Evolutionary conservation across 1,140 invertebrate species (phyloP).

Genomic region (Camponotus floridanus): DNA sequence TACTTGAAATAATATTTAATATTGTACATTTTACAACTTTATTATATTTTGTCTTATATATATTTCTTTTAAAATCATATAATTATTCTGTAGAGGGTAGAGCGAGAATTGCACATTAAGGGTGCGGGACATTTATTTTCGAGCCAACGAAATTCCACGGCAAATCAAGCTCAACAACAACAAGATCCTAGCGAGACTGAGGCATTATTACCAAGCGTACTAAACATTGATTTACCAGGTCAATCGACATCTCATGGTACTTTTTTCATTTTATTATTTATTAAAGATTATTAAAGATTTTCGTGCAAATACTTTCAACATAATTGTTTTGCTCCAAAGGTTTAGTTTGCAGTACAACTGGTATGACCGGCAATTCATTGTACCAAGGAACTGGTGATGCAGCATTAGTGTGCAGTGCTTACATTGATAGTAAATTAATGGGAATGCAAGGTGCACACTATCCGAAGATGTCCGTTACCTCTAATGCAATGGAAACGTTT

Average conservation of each 20-base stretch:
- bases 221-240: constrained; percentile 79
- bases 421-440: constrained; percentile 63
- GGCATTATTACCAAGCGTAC: constrained; percentile 79
- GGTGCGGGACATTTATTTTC: constrained; percentile 85
- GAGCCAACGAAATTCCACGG: constrained; percentile 68
- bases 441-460: constrained; percentile 70
- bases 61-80: constrained; percentile 48
- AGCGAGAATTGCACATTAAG: constrained; percentile 91
- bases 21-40: not conserved
- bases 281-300: constrained; percentile 8
- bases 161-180: constrained; percentile 67
- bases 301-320: constrained; percentile 42
- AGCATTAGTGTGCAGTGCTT: constrained; percentile 79
- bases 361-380: constrained; percentile 78
- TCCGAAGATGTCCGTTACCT: constrained; percentile 68
- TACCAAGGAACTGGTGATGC: constrained; percentile 79
- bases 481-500: constrained; percentile 77
- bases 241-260: constrained; percentile 72
- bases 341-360: constrained; percentile 79
- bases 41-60: too few species aligned
- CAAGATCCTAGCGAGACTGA: constrained; percentile 78
- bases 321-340: constrained; percentile 76
- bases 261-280: constrained; percentile 7
- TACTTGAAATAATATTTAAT: not conserved
- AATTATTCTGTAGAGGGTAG: constrained; percentile 88